Evolutionary conservation across 2,888 invertebrate species (phyloP).

Genomic region (Brenthis ino): DNA sequence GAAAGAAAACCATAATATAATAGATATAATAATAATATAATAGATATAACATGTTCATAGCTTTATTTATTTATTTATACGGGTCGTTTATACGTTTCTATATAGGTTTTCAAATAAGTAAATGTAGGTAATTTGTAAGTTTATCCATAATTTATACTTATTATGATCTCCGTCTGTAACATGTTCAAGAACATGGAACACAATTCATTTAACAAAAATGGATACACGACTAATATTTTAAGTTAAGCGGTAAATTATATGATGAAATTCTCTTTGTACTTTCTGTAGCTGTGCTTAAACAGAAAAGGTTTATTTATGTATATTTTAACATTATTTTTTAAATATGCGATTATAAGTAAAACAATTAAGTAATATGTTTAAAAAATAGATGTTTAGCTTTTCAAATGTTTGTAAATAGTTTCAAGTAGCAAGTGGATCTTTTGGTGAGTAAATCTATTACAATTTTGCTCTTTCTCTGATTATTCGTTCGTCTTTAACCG

Average conservation of each 20-base stretch:
- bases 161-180: constrained; percentile 3
- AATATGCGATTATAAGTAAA: background rate
- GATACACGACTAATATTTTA: constrained; percentile 16
- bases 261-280: constrained; percentile 8
- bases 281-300: background rate
- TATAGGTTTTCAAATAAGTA: background rate
- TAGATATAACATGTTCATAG: no score
- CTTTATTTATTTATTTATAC: no score
- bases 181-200: background rate
- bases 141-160: constrained; percentile 12
- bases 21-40: no score
- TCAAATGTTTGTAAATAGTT: background rate
- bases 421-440: background rate
- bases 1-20: no score
- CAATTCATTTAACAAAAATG: constrained; percentile 17
- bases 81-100: no score
- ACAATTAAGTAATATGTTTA: no score
- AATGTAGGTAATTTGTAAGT: background rate
- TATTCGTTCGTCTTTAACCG: no score
- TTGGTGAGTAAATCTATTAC: background rate
- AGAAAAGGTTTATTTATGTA: background rate
- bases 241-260: constrained; percentile 1
- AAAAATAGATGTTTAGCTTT: no score
- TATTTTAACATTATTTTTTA: background rate
- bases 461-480: no score